phyloP scores from a whole-genome alignment of 2,113 vertebrate genomes.

The Pan paniscus region DNA sequence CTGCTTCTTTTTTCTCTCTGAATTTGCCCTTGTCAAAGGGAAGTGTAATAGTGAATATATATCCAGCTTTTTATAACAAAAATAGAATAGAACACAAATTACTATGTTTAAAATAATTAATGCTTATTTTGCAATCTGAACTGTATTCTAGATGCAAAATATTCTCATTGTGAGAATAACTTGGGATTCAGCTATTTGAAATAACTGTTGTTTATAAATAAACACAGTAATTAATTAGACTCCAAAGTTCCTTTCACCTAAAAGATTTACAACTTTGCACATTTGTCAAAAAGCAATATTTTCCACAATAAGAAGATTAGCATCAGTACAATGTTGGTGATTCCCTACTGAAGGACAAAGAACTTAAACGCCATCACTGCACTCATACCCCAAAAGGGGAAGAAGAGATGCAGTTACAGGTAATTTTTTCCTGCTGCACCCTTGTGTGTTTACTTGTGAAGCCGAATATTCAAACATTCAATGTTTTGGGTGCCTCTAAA shows the following conservation, averaged over 20 bases:
- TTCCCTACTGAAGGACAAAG: neutral
- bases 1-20: neutral
- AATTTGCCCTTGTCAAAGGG: neutral
- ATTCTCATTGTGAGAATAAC: neutral
- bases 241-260: neutral
- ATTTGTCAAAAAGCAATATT: neutral
- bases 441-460: neutral
- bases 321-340: neutral
- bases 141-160: neutral
- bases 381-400: neutral
- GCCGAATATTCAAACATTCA: neutral
- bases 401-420: neutral
- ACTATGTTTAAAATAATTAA: conserved; percentile 27
- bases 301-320: neutral
- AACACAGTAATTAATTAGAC: neutral
- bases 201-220: neutral
- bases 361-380: neutral
- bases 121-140: neutral
- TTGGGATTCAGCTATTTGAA: neutral
- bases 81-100: neutral
- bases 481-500: neutral
- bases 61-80: neutral
- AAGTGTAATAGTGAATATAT: neutral
- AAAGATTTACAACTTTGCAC: neutral
- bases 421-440: neutral